Conservation (phyloP, 2,888 invertebrate genomes). For the Tachina lurida region DNA sequence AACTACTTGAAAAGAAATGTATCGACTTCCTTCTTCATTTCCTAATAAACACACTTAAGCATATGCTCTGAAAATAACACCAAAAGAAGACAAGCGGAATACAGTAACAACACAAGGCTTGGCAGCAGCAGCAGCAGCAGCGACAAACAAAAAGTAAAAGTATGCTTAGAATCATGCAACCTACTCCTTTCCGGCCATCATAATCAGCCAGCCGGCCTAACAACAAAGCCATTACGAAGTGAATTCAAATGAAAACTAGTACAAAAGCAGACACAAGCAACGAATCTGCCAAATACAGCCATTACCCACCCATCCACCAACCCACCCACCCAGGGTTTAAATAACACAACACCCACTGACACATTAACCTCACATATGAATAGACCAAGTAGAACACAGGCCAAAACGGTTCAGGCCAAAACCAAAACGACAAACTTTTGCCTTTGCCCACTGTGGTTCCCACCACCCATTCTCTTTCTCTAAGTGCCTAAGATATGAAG, state of each 20-base stretch:
- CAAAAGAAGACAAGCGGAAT: slow-evolving; percentile 40
- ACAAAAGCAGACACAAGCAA: slow-evolving; percentile 17
- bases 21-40: slow-evolving; percentile 52
- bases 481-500: neutral
- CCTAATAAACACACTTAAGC: slow-evolving; percentile 58
- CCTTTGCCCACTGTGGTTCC: slow-evolving; percentile 1
- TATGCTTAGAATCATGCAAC: slow-evolving; percentile 36
- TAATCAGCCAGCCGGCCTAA: neutral
- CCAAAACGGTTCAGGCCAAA: slow-evolving; percentile 36
- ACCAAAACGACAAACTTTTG: slow-evolving; percentile 1
- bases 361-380: slow-evolving; percentile 62
- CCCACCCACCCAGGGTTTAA: slow-evolving; percentile 8
- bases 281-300: neutral
- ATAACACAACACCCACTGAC: slow-evolving; percentile 59
- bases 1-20: slow-evolving; percentile 23
- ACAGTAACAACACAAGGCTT: slow-evolving; percentile 21
- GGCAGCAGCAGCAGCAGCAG: neutral
- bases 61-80: slow-evolving; percentile 34
- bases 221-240: slow-evolving; percentile 38
- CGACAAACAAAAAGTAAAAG: slow-evolving; percentile 50
- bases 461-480: neutral
- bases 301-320: no score
- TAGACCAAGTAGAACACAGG: slow-evolving; percentile 37
- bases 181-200: neutral
- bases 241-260: slow-evolving; percentile 48